phyloP scores from a whole-genome alignment of 2,888 invertebrate species.

The Euspilapteryx auroguttella region DNA sequence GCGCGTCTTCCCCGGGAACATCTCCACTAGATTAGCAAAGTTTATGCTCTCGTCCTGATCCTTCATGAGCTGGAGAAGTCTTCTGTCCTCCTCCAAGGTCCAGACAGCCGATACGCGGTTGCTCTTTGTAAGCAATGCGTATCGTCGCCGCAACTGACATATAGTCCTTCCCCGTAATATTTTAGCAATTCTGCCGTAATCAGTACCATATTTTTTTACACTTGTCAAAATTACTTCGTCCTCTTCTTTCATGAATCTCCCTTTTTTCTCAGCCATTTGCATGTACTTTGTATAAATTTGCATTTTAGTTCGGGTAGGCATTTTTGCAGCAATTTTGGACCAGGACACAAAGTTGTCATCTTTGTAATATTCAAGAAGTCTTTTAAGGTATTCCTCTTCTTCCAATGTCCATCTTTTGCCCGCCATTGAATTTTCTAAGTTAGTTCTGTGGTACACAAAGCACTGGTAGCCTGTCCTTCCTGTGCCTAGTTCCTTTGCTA shows the following conservation, averaged over 20 bases:
- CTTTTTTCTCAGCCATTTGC: slow-evolving; percentile 46
- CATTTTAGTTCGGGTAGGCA: slow-evolving; percentile 64
- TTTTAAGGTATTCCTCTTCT: slow-evolving; percentile 68
- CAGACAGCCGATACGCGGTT: slow-evolving; percentile 51
- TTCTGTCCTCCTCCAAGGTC: slow-evolving; percentile 64
- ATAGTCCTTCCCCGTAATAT: slow-evolving; percentile 65
- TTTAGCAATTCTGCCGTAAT: slow-evolving; percentile 61
- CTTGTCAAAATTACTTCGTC: slow-evolving; percentile 67
- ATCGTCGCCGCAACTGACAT: slow-evolving; percentile 64
- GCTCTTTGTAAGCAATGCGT: slow-evolving; percentile 43
- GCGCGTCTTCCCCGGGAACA: slow-evolving; percentile 57
- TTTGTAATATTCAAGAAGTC: slow-evolving; percentile 64
- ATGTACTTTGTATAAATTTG: slow-evolving; percentile 67
- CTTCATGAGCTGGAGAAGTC: slow-evolving; percentile 56
- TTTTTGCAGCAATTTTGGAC: slow-evolving; percentile 66
- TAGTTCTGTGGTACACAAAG: slow-evolving; percentile 66
- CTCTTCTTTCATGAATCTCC: slow-evolving; percentile 68
- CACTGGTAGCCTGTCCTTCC: slow-evolving; percentile 70
- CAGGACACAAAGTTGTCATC: slow-evolving; percentile 73
- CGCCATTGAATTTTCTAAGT: slow-evolving; percentile 22
- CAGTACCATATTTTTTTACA: slow-evolving; percentile 60
- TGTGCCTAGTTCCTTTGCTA: slow-evolving; percentile 59
- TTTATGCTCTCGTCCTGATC: slow-evolving; percentile 31
- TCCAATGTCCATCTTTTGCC: slow-evolving; percentile 64
- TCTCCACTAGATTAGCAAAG: slow-evolving; percentile 42